Base-by-base conservation (phyloP, 2,888 invertebrate species). In the Trypoxylon attenuatum region DNA sequence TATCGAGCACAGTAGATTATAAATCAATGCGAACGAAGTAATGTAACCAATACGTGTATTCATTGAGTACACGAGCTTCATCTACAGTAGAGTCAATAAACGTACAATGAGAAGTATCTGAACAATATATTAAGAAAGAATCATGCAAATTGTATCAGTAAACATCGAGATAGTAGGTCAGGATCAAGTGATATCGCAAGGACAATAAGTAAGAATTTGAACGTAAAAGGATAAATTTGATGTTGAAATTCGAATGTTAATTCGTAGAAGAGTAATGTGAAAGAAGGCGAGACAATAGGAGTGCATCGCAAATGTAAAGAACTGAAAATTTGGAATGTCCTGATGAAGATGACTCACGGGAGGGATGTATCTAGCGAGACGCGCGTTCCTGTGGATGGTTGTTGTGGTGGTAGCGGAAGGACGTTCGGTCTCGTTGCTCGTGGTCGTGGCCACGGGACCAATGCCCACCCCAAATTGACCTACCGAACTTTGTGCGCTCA, bases 341-440 rank as follows among this genome's bases (percentile, higher is more conserved):
- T 33, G 33, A 33, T 33, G 33, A 13, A 33, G 65, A 65, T 76
- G 79, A 83, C 86, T 87, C 88, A 89, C 89, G 70, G 89, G 89
- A 68, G 88, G 88, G 72, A 88, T 85, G 54, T 88, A 87, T 81
- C 89, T 84, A 77, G 88, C 87, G 75, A 88, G 88, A 75, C 88
- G 84, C 45, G 87, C 84, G 78, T 86, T 88, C 76, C 89, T 87
- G 61, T 86, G 87, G 76, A 90, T 89, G 22, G 90, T 89, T 71
- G 88, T 53, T 33, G 33, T 33, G 33, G 33, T 33, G 33, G 33
- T 33, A n/a, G n/a, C n/a, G n/a, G n/a, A n/a, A 67, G 90, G 89
- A 75, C 90, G 89, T 62, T 92, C 91, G 18, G 89, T 89, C 83
- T 91, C 91, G 80, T 89, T 89, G 74, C 88, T 88, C 43, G 88